Evolutionary conservation across 2,888 invertebrate species (phyloP).

Genomic region (Hypomecis punctinalis): DNA sequence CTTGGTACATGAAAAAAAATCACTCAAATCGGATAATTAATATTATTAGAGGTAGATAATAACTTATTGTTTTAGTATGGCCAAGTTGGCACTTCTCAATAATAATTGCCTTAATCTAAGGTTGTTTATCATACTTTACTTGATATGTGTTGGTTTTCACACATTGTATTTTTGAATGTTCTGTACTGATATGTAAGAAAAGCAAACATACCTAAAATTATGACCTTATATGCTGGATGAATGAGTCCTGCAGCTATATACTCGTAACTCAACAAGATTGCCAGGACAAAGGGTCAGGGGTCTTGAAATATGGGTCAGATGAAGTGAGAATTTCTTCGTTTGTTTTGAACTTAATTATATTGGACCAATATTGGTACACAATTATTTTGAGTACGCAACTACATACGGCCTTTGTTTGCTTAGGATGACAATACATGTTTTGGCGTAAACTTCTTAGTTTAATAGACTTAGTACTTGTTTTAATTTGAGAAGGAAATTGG

Average conservation of each 20-base stretch:
- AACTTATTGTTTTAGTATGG: too few species aligned
- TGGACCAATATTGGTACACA: constrained; percentile 19
- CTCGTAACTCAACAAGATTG: constrained; percentile 24
- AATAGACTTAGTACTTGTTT: too few species aligned
- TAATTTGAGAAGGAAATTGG: background rate
- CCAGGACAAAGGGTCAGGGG: constrained; percentile 32
- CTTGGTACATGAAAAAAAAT: too few species aligned
- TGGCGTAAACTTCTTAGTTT: background rate
- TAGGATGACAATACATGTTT: constrained; percentile 14
- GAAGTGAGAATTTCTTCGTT: constrained; percentile 33
- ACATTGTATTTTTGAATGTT: background rate
- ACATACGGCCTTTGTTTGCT: constrained; percentile 12
- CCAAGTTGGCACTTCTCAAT: too few species aligned
- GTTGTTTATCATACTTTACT: too few species aligned
- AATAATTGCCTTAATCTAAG: too few species aligned
- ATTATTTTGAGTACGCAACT: constrained; percentile 13
- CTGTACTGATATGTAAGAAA: background rate
- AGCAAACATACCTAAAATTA: background rate
- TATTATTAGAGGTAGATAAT: too few species aligned
- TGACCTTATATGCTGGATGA: constrained; percentile 10
- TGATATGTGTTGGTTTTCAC: background rate
- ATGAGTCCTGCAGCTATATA: constrained; percentile 16
- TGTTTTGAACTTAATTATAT: constrained; percentile 34
- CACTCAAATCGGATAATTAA: too few species aligned
- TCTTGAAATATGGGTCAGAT: constrained; percentile 29